Base-by-base conservation (phyloP, 2,113 vertebrate species). In the Nibea albiflora region DNA sequence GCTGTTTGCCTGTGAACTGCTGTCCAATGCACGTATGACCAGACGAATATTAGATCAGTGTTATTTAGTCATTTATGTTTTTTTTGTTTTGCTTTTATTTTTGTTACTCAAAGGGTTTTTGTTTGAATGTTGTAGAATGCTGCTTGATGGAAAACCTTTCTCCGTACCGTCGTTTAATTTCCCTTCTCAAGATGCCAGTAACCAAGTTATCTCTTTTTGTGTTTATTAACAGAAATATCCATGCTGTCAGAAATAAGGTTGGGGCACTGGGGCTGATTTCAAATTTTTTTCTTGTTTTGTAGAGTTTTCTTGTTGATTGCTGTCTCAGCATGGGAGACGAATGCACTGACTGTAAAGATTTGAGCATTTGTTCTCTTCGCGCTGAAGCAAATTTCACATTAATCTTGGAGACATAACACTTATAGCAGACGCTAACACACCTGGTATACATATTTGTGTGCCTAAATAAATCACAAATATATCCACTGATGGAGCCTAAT, bases 1-100 rank as follows among this genome's bases (percentile, higher is more conserved):
- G 93, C 95, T 93, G 93, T 92, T 83, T 85, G 84, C 77, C 87
- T 95, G 93, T 96, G 92, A 96, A 95, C 92, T 94, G 63, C 79
- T 95, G 89, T 91, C 83, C 78, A 50, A 50, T 49, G 76, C 15
- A 52, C 15, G 39, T 75, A 71, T 79, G 66, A 61, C 70, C 67
- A 89, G 85, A 89, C 19, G 19, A 81, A 71, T 62, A 31, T 81
- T 86, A 92, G 87, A 90, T 94, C 91, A 95, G 90, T 87, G 89
- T 94, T 95, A 94, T 60, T 89, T 68, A 80, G 69, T 80, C 22
- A 56, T 73, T 56, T 58, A 28, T 57, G 26, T 26, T 31, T 76
- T 76, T 26, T 2, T 26, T 26, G 24, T 26, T 26, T 26, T 26
- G 24, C 50, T 11, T 4, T 69, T 11, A 3, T 65, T 58, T 44